Base-by-base conservation (phyloP, 2,888 invertebrate genomes). In the Tachina fera region DNA sequence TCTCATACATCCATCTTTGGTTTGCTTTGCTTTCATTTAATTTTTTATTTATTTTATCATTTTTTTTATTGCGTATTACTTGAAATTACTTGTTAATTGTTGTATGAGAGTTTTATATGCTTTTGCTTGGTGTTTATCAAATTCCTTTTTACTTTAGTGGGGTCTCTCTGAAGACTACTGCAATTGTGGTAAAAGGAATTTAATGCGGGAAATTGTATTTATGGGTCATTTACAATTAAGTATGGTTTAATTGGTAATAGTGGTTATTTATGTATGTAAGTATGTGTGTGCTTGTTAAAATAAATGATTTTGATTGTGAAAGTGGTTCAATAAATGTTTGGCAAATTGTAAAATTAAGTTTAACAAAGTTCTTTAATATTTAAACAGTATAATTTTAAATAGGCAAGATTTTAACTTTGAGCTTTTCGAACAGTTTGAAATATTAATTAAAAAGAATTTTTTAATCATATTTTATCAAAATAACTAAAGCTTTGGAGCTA, bases 81-180 rank as follows among this genome's bases (percentile, higher is more conserved):
- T 72, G 60, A 79, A 83, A 83, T 76, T 83, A 76, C 86, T 83
- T 86, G 86, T 80, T 86, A 86, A 86, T 86, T 86, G 86, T 83
- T 86, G 61, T 80, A 79, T 71, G 71, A 79, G 72, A 60, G 70
- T 71, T 83, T 77, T 83, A 75, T 75, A n/a, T 60, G 45, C 14
- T 16, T 60, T 61, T 39, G 39, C 51, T 82, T 11, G 19, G 9
- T 10, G 8, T 31, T n/a, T 14, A 19, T 61, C 61, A 22, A 67
- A 43, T 51, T 53, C 65, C 13, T 65, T 51, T n/a, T 47, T 51
- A 1, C 41, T 11, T 56, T 60, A 19, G 51, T 49, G 77, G 13
- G n/a, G 39, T 47, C 72, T 60, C 45, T 60, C 39, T 61, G 60
- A 78, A 77, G 67, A 41, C 67, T 81, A 14, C 43, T 67, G 60